A percentile compares a stretch with the other conserved stretches of the same genome.
These are phyloP conservation scores for Hipparchia sbordonii DNA, from an alignment of 2,888 invertebrate genomes.

Conservation along the genomic window DNA sequence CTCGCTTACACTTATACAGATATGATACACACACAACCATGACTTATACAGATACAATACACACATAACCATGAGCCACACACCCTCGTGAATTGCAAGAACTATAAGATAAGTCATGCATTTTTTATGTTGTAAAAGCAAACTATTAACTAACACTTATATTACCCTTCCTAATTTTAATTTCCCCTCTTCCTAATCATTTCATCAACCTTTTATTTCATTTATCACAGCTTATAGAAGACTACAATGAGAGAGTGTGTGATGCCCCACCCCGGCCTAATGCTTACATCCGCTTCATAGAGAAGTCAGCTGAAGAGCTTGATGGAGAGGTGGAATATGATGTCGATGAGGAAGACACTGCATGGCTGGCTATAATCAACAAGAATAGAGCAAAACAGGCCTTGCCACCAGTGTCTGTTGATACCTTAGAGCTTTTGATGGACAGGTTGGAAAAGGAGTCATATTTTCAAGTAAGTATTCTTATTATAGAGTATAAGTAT, in stretches of 20 bases:
- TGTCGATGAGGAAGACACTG: constrained; percentile 98
- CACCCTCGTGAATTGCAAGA: no score
- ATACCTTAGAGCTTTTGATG: constrained; percentile 97
- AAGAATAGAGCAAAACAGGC: constrained; percentile 89
- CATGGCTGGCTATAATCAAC: constrained; percentile 96
- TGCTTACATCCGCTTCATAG: constrained; percentile 96
- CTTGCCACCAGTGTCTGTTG: constrained; percentile 90
- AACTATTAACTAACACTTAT: no score
- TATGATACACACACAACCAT: no score
- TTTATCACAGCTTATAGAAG: constrained; percentile 83
- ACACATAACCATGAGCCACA: no score
- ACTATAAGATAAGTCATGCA: no score
- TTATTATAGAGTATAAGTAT: no score
- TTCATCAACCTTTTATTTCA: neutral
- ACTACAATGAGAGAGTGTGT: constrained; percentile 87
- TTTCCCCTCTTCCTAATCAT: no score
- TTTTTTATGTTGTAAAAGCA: no score
- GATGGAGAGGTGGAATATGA: constrained; percentile 98
- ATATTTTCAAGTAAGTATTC: constrained; percentile 88
- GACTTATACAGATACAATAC: no score
- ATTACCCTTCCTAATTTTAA: no score
- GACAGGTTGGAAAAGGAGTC: constrained; percentile 99
- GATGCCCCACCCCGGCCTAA: constrained; percentile 93
- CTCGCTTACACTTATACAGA: no score
- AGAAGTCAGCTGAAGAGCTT: constrained; percentile 96